phyloP scores from a whole-genome alignment of 2,113 vertebrate species.

The Oncorhynchus keta region DNA sequence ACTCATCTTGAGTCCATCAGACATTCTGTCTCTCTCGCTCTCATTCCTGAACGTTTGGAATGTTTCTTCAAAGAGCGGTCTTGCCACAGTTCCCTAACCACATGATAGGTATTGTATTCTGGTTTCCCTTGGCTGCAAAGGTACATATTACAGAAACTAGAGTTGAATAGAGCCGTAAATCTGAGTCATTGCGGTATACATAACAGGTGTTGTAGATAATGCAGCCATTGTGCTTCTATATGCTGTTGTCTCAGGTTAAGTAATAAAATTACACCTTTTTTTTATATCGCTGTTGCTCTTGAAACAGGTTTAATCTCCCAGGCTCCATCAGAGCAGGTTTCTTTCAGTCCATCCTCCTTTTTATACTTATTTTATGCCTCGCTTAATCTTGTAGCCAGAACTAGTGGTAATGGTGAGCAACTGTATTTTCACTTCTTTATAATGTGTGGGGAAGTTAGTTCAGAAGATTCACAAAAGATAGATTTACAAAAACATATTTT shows the following conservation, averaged over 20 bases:
- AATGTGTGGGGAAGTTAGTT: no score
- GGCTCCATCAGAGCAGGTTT: background rate
- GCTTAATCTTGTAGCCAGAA: no score
- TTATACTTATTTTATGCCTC: background rate
- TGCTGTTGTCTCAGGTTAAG: no score
- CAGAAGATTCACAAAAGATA: no score
- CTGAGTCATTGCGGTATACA: background rate
- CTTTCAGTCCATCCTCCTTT: background rate
- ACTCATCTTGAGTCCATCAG: background rate
- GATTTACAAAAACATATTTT: no score
- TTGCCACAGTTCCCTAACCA: background rate
- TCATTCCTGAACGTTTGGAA: no score
- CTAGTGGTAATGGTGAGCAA: no score
- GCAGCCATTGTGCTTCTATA: background rate
- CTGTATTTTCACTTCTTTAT: no score
- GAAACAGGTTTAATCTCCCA: slow-evolving; percentile 14
- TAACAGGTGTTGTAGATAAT: slow-evolving; percentile 17
- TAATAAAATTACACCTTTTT: background rate
- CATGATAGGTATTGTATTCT: background rate
- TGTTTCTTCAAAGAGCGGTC: no score
- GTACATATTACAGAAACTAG: background rate
- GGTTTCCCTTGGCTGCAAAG: background rate
- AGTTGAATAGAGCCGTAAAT: background rate
- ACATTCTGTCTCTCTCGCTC: no score
- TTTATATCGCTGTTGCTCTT: slow-evolving; percentile 15